Conservation (phyloP, 2,888 invertebrate genomes). For the Salticus scenicus region DNA sequence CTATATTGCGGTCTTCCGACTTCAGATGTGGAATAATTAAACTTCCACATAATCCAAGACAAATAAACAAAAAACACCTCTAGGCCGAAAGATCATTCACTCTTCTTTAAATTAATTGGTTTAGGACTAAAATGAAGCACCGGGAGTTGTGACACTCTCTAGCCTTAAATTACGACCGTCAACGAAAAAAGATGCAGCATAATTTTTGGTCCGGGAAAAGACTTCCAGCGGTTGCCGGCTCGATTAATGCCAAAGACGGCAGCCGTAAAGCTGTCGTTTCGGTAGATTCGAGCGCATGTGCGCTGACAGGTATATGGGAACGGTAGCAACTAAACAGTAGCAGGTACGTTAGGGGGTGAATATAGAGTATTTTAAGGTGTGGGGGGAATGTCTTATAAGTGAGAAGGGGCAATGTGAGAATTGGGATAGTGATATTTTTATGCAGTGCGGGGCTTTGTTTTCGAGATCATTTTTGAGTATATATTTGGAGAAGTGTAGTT, state of each 20-base stretch:
- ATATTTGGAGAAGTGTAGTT: background rate
- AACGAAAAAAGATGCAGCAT: background rate
- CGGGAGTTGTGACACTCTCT: background rate
- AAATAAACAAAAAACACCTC: constrained; percentile 2
- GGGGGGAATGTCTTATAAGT: background rate
- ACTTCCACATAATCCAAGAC: background rate
- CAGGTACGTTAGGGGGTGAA: background rate
- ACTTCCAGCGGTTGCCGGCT: constrained; percentile 22
- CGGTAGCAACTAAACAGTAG: background rate
- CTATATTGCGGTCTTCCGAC: background rate
- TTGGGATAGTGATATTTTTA: background rate
- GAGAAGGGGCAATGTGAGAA: background rate
- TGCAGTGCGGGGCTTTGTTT: constrained; percentile 1
- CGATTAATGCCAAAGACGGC: constrained; percentile 42
- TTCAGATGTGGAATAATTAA: background rate
- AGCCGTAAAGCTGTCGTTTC: constrained; percentile 56
- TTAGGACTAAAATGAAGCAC: background rate
- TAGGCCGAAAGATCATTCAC: background rate
- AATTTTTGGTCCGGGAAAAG: constrained; percentile 6
- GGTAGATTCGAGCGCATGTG: constrained; percentile 19
- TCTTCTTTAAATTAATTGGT: background rate
- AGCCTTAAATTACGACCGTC: background rate
- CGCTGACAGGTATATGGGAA: constrained; percentile 56
- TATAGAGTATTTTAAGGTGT: background rate
- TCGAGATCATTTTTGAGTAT: background rate